Percentiles rank a stretch among this genome's conserved stretches.
phyloP scores from a whole-genome alignment of 2,113 vertebrate genomes.

The Acanthisitta chloris region DNA sequence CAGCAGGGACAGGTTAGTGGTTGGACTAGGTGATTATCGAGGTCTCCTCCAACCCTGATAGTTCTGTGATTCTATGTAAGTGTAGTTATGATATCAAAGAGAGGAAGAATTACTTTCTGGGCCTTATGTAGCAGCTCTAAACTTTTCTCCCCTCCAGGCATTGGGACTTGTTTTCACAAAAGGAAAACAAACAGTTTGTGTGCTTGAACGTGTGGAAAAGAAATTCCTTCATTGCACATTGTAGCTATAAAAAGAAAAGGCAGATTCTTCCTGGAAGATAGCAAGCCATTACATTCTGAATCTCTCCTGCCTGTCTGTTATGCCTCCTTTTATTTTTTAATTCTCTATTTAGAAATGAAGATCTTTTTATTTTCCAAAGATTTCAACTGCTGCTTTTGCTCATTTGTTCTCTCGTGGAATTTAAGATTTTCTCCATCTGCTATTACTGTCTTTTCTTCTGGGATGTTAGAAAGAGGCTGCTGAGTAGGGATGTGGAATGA shows the following conservation, averaged over 20 bases:
- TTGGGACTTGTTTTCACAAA: background rate
- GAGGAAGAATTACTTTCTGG: background rate
- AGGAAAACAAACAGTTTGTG: background rate
- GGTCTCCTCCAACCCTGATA: no score
- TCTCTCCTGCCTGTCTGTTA: background rate
- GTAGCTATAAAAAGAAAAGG: background rate
- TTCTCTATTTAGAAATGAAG: background rate
- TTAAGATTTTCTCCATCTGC: background rate
- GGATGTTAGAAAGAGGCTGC: background rate
- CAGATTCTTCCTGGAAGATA: background rate
- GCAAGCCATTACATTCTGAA: background rate
- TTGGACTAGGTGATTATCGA: no score
- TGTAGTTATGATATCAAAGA: background rate
- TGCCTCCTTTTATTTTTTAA: background rate
- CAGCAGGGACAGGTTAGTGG: no score
- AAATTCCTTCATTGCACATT: background rate
- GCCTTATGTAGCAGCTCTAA: background rate
- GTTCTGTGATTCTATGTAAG: no score
- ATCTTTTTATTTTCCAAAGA: background rate
- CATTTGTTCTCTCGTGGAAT: background rate
- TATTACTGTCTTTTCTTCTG: background rate
- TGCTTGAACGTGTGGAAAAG: background rate
- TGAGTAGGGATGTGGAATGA: background rate
- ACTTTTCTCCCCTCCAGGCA: background rate
- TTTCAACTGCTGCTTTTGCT: background rate